Evolutionary conservation across 2,797 vertebrate genomes (phyloP).

Genomic region (Tachyglossus aculeatus): DNA sequence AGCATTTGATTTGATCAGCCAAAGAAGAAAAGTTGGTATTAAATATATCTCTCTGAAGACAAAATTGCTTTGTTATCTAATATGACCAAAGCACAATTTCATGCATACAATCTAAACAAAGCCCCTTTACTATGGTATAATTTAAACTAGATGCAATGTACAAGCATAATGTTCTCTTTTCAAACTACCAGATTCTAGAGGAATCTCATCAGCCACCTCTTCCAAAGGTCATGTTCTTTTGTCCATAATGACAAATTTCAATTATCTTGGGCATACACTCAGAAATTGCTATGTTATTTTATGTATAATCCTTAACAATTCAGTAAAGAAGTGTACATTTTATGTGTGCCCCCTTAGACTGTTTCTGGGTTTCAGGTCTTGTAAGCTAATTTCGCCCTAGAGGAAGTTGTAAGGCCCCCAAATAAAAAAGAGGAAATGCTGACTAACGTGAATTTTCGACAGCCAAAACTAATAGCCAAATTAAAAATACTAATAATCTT

Average conservation of each 20-base stretch:
- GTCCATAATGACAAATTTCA: slow-evolving; percentile 10
- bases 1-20: neutral
- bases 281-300: neutral
- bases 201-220: neutral
- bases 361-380: neutral
- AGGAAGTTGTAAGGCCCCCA: neutral
- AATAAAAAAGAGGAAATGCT: neutral
- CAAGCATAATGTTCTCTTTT: slow-evolving; percentile 5
- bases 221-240: slow-evolving; percentile 11
- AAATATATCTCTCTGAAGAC: neutral
- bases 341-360: neutral
- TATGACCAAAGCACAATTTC: neutral
- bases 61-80: neutral
- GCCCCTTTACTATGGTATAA: neutral
- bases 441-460: neutral
- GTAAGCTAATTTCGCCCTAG: neutral
- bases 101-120: neutral
- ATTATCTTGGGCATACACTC: neutral
- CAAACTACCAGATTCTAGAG: neutral
- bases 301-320: neutral
- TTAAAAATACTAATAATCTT: neutral
- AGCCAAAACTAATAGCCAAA: neutral
- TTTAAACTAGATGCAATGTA: neutral
- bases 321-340: neutral
- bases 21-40: neutral